Conservation (phyloP, 1,140 invertebrate species). For the Atopsyche davidsoni region DNA sequence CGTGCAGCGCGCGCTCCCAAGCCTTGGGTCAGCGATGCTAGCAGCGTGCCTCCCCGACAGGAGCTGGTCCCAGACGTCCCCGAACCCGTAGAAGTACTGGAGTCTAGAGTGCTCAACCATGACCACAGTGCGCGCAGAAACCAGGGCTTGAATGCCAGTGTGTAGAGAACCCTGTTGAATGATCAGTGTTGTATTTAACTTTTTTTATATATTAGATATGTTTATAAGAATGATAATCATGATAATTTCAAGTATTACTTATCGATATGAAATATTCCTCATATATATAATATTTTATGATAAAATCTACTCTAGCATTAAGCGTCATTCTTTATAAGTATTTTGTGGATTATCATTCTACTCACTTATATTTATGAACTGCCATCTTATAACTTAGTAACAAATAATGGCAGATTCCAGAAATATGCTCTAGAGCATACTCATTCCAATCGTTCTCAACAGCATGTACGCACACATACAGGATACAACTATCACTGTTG, state of each 20-base stretch:
- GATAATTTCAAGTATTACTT: too few species aligned
- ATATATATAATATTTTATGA: background rate
- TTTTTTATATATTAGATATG: too few species aligned
- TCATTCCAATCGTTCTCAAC: slow-evolving; percentile 55
- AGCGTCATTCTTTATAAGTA: too few species aligned
- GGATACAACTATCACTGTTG: slow-evolving; percentile 52
- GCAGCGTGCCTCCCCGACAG: slow-evolving; percentile 54
- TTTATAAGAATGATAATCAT: too few species aligned
- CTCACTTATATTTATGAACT: slow-evolving; percentile 65
- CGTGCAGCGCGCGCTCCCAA: slow-evolving; percentile 51
- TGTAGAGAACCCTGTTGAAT: slow-evolving; percentile 80
- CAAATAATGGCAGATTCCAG: slow-evolving; percentile 71
- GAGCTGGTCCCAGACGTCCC: slow-evolving; percentile 35
- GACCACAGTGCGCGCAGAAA: slow-evolving; percentile 80
- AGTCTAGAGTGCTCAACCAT: slow-evolving; percentile 47
- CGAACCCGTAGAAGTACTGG: background rate
- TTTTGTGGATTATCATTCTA: slow-evolving; percentile 4
- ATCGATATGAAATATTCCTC: too few species aligned
- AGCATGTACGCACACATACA: slow-evolving; percentile 54
- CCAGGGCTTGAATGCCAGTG: slow-evolving; percentile 74
- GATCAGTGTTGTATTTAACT: too few species aligned
- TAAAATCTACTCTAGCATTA: background rate
- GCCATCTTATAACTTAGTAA: slow-evolving; percentile 68
- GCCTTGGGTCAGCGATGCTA: slow-evolving; percentile 66
- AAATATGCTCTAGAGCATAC: slow-evolving; percentile 58